phyloP scores from a whole-genome alignment of 2,888 invertebrate species.

The Pemphredon lugubris region DNA sequence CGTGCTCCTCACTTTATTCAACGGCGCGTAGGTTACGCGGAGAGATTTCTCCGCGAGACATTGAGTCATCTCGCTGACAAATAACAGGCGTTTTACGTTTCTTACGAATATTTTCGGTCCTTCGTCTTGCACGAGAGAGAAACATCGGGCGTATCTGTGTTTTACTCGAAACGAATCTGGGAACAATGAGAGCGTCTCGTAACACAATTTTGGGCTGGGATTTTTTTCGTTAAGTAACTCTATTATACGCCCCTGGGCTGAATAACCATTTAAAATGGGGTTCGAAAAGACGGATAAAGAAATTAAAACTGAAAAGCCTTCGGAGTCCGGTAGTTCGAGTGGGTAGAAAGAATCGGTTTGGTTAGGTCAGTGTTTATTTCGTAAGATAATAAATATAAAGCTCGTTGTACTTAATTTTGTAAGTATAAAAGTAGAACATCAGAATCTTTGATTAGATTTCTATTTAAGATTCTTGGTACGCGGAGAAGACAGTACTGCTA shows the following conservation, averaged over 20 bases:
- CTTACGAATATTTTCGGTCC: conserved; percentile 37
- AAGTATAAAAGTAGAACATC: not conserved
- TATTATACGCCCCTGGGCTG: conserved; percentile 13
- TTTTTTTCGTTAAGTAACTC: not conserved
- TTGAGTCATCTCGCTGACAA: conserved; percentile 40
- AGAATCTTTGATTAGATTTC: not conserved
- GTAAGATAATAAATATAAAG: too few relatives aligned
- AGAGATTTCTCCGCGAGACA: conserved; percentile 22
- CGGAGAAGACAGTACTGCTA: too few relatives aligned
- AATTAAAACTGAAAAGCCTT: not conserved
- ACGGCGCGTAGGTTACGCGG: conserved; percentile 9
- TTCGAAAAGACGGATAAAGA: not conserved
- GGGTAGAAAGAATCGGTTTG: not conserved
- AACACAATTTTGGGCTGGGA: too few relatives aligned
- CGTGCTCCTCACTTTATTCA: conserved; percentile 26
- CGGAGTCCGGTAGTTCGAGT: not conserved
- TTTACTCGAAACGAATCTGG: conserved; percentile 4
- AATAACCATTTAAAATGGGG: not conserved
- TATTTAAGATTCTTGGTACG: too few relatives aligned
- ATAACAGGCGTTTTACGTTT: conserved; percentile 31
- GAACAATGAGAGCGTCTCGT: too few relatives aligned
- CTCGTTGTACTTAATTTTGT: conserved; percentile 3
- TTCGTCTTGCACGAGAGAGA: not conserved
- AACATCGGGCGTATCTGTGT: not conserved
- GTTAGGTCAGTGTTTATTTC: not conserved